Conservation (phyloP, 2,888 invertebrate genomes). For the Craniophora ligustri region DNA sequence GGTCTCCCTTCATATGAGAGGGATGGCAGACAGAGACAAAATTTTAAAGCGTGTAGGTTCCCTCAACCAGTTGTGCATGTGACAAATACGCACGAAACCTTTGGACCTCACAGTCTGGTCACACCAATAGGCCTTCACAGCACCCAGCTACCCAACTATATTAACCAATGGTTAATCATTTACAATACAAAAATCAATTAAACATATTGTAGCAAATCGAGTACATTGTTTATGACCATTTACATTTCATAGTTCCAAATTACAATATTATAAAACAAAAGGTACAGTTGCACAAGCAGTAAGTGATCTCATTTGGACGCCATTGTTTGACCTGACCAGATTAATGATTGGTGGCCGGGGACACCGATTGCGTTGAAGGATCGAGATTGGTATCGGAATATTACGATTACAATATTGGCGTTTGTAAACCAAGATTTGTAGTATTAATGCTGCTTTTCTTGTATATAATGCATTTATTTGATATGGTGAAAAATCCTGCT, state of each 20-base stretch:
- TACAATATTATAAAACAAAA: slow-evolving; percentile 53
- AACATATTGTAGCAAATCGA: slow-evolving; percentile 26
- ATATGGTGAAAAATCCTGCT: too few relatives aligned
- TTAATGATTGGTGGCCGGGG: slow-evolving; percentile 67
- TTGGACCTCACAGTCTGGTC: too few relatives aligned
- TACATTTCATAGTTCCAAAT: slow-evolving; percentile 28
- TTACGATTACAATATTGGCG: slow-evolving; percentile 54
- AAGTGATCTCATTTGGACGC: slow-evolving; percentile 78
- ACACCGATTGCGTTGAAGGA: slow-evolving; percentile 56
- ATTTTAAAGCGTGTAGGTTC: too few relatives aligned
- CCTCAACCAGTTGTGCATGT: too few relatives aligned
- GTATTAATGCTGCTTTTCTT: not conserved
- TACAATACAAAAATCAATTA: slow-evolving; percentile 16
- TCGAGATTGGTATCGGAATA: slow-evolving; percentile 68
- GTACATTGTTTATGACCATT: slow-evolving; percentile 34
- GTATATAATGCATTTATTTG: too few relatives aligned
- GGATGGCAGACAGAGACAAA: too few relatives aligned
- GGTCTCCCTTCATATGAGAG: too few relatives aligned
- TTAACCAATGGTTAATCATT: too few relatives aligned
- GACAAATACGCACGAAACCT: too few relatives aligned
- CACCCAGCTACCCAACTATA: too few relatives aligned
- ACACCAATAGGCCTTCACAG: too few relatives aligned
- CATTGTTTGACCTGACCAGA: slow-evolving; percentile 76
- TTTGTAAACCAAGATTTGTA: slow-evolving; percentile 45
- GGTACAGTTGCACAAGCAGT: slow-evolving; percentile 60